Evolutionary conservation across 2,113 vertebrate species (phyloP).

Genomic region (Coreoperca whiteheadi): DNA sequence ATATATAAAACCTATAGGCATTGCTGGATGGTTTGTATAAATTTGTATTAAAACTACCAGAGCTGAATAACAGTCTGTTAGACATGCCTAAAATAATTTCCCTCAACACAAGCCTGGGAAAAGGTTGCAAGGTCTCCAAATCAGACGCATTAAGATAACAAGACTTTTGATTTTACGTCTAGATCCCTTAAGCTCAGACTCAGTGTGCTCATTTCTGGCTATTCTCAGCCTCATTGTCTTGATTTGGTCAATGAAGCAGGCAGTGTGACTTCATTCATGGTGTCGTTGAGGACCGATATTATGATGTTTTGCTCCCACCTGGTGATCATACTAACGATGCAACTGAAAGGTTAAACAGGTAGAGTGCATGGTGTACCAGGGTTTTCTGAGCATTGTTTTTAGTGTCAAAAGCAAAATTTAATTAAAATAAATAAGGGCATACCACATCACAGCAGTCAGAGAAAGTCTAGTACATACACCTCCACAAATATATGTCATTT

Average conservation of each 20-base stretch:
- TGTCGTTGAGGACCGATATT: neutral
- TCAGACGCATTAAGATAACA: constrained; percentile 5
- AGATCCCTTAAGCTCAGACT: neutral
- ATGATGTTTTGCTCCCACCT: constrained; percentile 65
- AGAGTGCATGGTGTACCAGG: no score
- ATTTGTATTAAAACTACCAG: neutral
- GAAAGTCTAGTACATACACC: no score
- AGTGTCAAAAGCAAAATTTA: no score
- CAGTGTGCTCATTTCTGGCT: constrained; percentile 19
- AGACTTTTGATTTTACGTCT: neutral
- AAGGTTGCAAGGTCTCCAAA: neutral
- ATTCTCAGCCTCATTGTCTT: neutral
- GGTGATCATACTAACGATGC: neutral
- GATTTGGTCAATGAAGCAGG: neutral
- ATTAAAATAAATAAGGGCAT: neutral
- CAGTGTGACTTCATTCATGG: neutral
- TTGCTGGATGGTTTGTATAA: neutral
- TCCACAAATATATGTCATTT: neutral
- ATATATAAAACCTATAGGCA: neutral
- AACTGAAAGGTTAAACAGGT: no score
- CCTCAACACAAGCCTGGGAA: neutral
- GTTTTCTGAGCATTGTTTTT: neutral
- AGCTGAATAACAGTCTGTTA: neutral
- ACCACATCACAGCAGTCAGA: neutral
- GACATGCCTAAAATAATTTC: neutral